Base-by-base conservation (phyloP, 2,113 vertebrate species). In the Zapornia atra region DNA sequence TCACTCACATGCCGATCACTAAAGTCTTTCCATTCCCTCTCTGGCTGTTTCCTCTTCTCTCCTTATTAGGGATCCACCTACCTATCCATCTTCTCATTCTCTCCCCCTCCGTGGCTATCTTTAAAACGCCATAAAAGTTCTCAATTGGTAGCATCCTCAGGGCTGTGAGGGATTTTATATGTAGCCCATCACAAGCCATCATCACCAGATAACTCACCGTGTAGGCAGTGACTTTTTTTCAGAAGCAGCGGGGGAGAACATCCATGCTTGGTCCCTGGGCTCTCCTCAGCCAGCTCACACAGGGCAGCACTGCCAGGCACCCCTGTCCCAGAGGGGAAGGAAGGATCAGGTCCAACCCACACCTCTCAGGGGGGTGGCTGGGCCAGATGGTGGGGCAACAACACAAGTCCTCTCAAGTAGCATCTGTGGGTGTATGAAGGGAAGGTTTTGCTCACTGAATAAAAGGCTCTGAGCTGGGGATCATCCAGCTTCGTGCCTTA, bases 1-100 rank as follows among this genome's bases (percentile, higher is more conserved):
- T 95, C 94, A 40, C 84, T 96, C 88, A 84, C 78, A 82, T 90
- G 93, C 94, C 94, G 75, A 8, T 88, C 92, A 75, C 34, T 29
- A 38, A 92, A 97, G 92, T 96, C 94, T 97, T 97, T 97, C 96
- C 97, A 97, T 96, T 97, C 94, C 94, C 69, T 38, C 86, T 31
- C 34, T 66, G 69, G 93, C 92, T 29, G 79, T 78, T 97, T 97
- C 89, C 94, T 94, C 77, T 94, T 36, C 92, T 97, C 75, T 90
- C 95, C 96, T 97, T 97, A 97, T 96, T 96, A 94, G 94, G 97
- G 86, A 96, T 94, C 95, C 94, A 93, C 95, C 90, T 83, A 89
- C 88, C 92, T 94, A 94, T 95, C 90, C 89, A 86, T 96, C 90
- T 96, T 83, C 82, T 96, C 89, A 90, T 97, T 92, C 95, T 97